A percentile compares a stretch with the other conserved stretches of the same genome.
These are phyloP conservation scores for Anastatus disparis DNA, from an alignment of 1,140 invertebrate species.

Conservation along the genomic window DNA sequence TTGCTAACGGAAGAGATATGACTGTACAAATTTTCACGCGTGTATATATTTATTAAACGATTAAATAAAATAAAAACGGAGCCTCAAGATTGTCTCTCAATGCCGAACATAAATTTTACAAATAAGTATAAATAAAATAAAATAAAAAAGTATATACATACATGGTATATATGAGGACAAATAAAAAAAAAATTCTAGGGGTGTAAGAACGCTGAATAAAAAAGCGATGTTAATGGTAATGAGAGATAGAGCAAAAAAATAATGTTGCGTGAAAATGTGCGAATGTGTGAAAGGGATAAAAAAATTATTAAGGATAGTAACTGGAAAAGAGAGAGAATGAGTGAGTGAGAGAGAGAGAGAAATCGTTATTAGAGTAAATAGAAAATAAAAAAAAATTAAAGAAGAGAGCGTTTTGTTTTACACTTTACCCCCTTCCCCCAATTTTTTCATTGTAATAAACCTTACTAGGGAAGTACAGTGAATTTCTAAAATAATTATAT, in stretches of 20 bases:
- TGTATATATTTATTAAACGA: slow-evolving; percentile 37
- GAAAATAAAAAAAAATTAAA: slow-evolving; percentile 17
- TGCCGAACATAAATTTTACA: slow-evolving; percentile 26
- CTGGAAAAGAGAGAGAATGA: neutral
- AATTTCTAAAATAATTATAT: slow-evolving; percentile 65
- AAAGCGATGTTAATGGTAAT: slow-evolving; percentile 8
- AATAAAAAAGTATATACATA: slow-evolving; percentile 23
- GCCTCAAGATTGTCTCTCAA: slow-evolving; percentile 11
- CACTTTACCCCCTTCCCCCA: too few relatives aligned
- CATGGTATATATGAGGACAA: slow-evolving; percentile 14
- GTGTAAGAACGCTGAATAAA: too few relatives aligned
- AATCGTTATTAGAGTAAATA: slow-evolving; percentile 34
- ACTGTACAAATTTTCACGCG: slow-evolving; percentile 40
- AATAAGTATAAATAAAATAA: slow-evolving; percentile 33
- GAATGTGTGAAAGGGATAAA: neutral
- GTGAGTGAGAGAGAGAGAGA: slow-evolving; percentile 36
- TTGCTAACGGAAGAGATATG: slow-evolving; percentile 24
- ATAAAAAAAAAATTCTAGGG: slow-evolving; percentile 11
- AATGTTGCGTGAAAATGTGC: slow-evolving; percentile 2
- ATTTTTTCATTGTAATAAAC: slow-evolving; percentile 61
- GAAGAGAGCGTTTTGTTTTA: slow-evolving; percentile 55
- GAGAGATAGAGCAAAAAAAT: slow-evolving; percentile 22
- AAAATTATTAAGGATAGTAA: neutral
- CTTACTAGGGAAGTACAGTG: slow-evolving; percentile 53
- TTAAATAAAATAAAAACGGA: neutral